Conservation (phyloP, 1,140 invertebrate genomes). For the Wasmannia auropunctata region DNA sequence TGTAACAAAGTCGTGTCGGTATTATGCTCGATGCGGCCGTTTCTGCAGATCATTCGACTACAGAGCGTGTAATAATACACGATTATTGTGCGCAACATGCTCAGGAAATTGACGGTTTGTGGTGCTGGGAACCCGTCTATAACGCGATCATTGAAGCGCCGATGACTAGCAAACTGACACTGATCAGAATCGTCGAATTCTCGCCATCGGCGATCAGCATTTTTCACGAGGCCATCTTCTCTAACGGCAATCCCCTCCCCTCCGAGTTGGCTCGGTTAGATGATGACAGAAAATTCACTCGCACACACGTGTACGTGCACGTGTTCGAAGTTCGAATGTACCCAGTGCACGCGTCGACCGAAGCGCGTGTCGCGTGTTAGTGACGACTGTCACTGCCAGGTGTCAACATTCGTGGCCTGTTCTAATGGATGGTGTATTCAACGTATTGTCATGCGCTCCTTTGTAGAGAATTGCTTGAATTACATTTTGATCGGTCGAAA, state of each 20-base stretch:
- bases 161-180: slow-evolving; percentile 56
- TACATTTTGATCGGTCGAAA: background rate
- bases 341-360: slow-evolving; percentile 45
- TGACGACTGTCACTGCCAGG: slow-evolving; percentile 76
- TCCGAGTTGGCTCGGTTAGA: background rate
- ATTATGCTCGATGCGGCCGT: slow-evolving; percentile 10
- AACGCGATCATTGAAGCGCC: slow-evolving; percentile 50
- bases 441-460: background rate
- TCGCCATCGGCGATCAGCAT: slow-evolving; percentile 4
- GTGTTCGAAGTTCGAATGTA: slow-evolving; percentile 40
- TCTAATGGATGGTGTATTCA: background rate
- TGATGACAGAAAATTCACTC: slow-evolving; percentile 23
- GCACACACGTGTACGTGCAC: slow-evolving; percentile 18
- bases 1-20: slow-evolving; percentile 25
- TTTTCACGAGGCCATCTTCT: slow-evolving; percentile 11
- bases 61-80: slow-evolving; percentile 50
- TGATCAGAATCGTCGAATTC: slow-evolving; percentile 38
- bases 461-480: background rate
- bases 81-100: slow-evolving; percentile 46
- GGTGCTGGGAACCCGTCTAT: slow-evolving; percentile 15
- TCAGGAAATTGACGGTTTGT: slow-evolving; percentile 47
- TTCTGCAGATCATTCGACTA: slow-evolving; percentile 52
- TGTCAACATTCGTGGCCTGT: slow-evolving; percentile 53
- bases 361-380: slow-evolving; percentile 59
- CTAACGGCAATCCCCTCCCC: slow-evolving; percentile 1